These are phyloP conservation scores for Eulemur macaco DNA, from an alignment of 2,113 vertebrate species.

Conservation along the genomic window DNA sequence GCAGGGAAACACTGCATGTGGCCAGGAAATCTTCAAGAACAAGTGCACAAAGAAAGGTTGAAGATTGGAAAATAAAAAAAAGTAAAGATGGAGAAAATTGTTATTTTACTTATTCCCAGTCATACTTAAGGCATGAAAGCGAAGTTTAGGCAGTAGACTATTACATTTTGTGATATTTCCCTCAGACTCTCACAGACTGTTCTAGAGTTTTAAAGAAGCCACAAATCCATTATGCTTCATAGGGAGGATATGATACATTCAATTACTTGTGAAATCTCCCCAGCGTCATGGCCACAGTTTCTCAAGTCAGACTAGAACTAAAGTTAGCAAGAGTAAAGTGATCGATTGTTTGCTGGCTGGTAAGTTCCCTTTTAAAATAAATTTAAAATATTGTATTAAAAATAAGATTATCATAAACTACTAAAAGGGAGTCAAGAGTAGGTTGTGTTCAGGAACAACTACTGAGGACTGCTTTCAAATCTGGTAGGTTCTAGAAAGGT, in stretches of 20 bases:
- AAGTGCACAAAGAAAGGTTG: not conserved
- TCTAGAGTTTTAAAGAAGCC: not conserved
- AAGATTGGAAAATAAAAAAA: not conserved
- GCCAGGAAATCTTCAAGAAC: not conserved
- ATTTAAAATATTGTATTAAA: not conserved
- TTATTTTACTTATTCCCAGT: not conserved
- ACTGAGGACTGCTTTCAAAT: not conserved
- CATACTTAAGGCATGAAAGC: not conserved
- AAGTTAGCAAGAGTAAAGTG: not conserved
- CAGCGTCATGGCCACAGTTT: not conserved
- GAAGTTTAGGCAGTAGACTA: not conserved
- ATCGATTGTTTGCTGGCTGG: not conserved
- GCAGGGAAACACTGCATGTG: rapidly evolving
- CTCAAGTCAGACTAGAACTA: not conserved
- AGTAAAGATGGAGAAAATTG: not conserved
- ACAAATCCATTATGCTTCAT: not conserved
- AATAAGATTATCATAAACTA: not conserved
- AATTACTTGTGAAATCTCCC: not conserved
- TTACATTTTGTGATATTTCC: not conserved
- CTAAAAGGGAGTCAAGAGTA: not conserved
- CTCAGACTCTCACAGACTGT: not conserved
- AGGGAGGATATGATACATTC: too few relatives aligned
- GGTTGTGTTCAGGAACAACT: not conserved
- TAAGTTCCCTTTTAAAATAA: not conserved
- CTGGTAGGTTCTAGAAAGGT: not conserved